Percentiles rank a stretch among this genome's conserved stretches.
Conservation (phyloP, 2,888 invertebrate species). For the Philereme transversata region DNA sequence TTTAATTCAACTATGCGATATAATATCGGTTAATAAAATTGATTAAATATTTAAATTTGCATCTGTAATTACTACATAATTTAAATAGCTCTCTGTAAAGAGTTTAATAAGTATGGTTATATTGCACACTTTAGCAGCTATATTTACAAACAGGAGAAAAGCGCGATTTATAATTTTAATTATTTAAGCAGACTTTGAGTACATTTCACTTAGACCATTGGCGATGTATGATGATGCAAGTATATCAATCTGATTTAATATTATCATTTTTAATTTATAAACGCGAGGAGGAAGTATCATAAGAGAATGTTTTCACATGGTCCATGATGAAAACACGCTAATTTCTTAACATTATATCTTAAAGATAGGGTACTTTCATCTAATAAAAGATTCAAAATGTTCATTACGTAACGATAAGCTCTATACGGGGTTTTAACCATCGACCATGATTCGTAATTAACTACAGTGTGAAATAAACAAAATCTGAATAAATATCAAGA, state of each 20-base stretch:
- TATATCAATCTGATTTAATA: neutral
- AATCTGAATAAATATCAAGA: slow-evolving; percentile 13
- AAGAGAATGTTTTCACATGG: slow-evolving; percentile 19
- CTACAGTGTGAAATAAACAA: slow-evolving; percentile 20
- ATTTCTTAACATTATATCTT: slow-evolving; percentile 35
- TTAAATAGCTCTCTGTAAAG: neutral
- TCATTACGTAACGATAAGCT: slow-evolving; percentile 61
- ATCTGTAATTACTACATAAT: slow-evolving; percentile 3
- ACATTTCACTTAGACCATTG: neutral
- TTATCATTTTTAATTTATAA: slow-evolving; percentile 3
- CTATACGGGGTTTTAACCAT: slow-evolving; percentile 59
- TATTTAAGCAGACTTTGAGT: slow-evolving; percentile 6
- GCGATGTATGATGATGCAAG: neutral
- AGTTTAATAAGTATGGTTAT: neutral
- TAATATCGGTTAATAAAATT: slow-evolving; percentile 3
- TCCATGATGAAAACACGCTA: slow-evolving; percentile 34
- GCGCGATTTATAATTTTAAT: neutral
- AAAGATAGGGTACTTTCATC: slow-evolving; percentile 32
- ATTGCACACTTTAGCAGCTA: neutral
- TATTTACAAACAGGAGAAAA: slow-evolving; percentile 14
- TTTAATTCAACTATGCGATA: neutral
- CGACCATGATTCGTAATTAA: slow-evolving; percentile 47
- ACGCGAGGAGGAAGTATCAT: neutral
- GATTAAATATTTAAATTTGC: slow-evolving; percentile 2
- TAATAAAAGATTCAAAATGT: slow-evolving; percentile 53